These are phyloP conservation scores for Mormyrus lacerda DNA, from an alignment of 2,113 vertebrate species.

Conservation along the genomic window DNA sequence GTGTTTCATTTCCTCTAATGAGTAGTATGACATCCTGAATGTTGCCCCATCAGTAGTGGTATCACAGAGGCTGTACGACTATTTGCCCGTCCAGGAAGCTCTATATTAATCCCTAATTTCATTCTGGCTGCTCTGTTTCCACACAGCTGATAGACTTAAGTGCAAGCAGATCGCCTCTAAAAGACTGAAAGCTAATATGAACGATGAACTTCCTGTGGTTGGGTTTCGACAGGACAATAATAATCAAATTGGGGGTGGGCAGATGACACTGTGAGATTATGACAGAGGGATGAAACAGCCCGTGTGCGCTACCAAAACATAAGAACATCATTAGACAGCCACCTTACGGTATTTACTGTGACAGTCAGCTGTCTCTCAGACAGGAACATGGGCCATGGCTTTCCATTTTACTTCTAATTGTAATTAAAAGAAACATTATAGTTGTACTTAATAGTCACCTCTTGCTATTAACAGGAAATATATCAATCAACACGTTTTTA, in stretches of 20 bases:
- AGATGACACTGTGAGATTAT: conserved; percentile 7
- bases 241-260: background rate
- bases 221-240: conserved; percentile 7
- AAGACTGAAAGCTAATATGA: conserved; percentile 9
- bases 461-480: conserved; percentile 5
- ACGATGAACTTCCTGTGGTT: conserved; percentile 16
- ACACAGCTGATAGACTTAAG: conserved; percentile 48
- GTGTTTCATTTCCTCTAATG: background rate
- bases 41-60: conserved; percentile 32
- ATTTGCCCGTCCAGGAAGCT: background rate
- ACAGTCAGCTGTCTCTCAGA: background rate
- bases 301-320: conserved; percentile 8
- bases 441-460: conserved; percentile 3
- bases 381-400: background rate
- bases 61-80: conserved; percentile 40
- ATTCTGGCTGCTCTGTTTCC: conserved; percentile 36
- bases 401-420: background rate
- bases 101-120: conserved; percentile 52
- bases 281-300: background rate
- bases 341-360: background rate
- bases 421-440: background rate
- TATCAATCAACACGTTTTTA: conserved; percentile 29
- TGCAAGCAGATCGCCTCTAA: conserved; percentile 42
- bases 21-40: background rate
- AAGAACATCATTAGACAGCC: background rate